A percentile compares a stretch with the other conserved stretches of the same genome.
Conservation (phyloP, 2,888 invertebrate species). For the Athalia circularis region DNA sequence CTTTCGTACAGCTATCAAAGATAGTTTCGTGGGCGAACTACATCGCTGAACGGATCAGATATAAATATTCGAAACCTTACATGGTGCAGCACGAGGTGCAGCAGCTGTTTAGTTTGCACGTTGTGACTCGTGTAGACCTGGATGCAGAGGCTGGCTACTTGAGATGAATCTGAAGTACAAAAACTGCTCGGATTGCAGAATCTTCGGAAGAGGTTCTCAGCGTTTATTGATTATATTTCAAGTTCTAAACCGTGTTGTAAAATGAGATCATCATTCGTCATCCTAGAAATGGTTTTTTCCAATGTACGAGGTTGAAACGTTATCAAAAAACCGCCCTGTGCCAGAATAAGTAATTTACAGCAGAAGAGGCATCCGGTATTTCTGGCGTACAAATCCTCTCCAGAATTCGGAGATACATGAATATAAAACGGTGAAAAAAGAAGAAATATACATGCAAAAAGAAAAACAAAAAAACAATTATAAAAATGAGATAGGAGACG, state of each 20-base stretch:
- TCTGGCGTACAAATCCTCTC: too few species aligned
- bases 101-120: slow-evolving; percentile 15
- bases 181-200: slow-evolving; percentile 40
- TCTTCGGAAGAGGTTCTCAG: slow-evolving; percentile 29
- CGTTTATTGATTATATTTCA: slow-evolving; percentile 37
- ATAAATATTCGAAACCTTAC: too few species aligned
- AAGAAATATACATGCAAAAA: neutral
- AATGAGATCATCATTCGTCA: slow-evolving; percentile 20
- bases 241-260: neutral
- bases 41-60: too few species aligned
- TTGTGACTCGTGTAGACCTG: slow-evolving; percentile 8
- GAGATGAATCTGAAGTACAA: slow-evolving; percentile 36
- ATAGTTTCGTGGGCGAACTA: too few species aligned
- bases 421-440: neutral
- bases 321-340: neutral
- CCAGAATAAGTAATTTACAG: too few species aligned
- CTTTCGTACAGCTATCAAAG: too few species aligned
- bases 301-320: slow-evolving; percentile 24
- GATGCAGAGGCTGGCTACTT: neutral
- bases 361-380: too few species aligned
- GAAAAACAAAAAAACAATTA: neutral
- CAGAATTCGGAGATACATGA: too few species aligned
- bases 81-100: neutral
- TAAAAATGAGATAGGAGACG: neutral
- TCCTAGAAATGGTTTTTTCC: neutral